phyloP scores from a whole-genome alignment of 2,113 vertebrate species.

The Microcebus lehilahytsara region DNA sequence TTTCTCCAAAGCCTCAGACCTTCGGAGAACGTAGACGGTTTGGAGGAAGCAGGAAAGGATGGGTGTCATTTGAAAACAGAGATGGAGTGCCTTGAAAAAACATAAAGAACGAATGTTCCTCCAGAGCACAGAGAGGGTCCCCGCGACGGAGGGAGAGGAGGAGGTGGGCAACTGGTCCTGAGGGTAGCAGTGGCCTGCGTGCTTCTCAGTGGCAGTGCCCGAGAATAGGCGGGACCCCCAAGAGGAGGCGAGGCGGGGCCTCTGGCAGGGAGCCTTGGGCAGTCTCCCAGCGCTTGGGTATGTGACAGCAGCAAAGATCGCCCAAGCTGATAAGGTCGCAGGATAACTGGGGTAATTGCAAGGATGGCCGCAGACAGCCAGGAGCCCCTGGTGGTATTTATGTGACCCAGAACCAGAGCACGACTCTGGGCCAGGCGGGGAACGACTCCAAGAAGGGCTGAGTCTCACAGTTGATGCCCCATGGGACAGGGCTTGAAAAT shows the following conservation, averaged over 20 bases:
- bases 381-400: neutral
- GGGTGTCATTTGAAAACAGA: neutral
- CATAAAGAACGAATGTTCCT: neutral
- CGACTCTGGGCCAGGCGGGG: neutral
- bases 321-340: neutral
- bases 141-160: neutral
- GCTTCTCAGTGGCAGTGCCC: neutral
- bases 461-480: neutral
- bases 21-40: conserved; percentile 11
- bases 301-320: neutral
- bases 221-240: neutral
- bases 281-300: neutral
- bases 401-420: neutral
- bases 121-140: neutral
- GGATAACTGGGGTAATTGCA: neutral
- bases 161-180: too few species aligned
- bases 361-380: neutral
- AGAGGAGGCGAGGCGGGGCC: too few species aligned
- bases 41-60: neutral
- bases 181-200: neutral
- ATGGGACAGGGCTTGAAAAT: neutral
- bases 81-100: neutral
- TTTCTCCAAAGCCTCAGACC: neutral
- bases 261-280: too few species aligned
- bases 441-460: neutral